These are phyloP conservation scores for Parotocinclus haroldoi DNA, from an alignment of 2,797 vertebrate species.

Conservation along the genomic window DNA sequence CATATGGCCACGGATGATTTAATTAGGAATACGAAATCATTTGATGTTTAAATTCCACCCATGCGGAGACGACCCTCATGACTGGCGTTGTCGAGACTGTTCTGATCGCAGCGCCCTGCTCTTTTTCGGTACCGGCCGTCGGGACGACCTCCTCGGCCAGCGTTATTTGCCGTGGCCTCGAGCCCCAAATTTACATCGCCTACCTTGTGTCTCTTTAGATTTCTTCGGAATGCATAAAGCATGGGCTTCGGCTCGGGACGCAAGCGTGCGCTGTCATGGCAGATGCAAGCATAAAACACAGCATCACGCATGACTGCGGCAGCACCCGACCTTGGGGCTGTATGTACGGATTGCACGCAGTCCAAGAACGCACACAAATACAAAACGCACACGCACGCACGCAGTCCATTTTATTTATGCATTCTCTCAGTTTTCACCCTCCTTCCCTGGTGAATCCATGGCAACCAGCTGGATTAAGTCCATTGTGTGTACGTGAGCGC, in stretches of 20 bases:
- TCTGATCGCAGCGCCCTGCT: constrained; percentile 41
- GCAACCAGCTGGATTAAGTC: constrained; percentile 68
- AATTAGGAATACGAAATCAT: too few relatives aligned
- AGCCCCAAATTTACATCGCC: constrained; percentile 38
- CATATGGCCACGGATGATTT: too few relatives aligned
- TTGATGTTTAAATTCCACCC: too few relatives aligned
- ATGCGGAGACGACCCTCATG: not conserved
- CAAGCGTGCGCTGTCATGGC: constrained; percentile 23
- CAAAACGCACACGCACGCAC: constrained; percentile 24
- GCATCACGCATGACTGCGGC: constrained; percentile 3
- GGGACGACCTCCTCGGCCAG: constrained; percentile 43
- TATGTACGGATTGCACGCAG: constrained; percentile 4
- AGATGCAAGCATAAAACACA: constrained; percentile 30
- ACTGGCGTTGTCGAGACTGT: constrained; percentile 35
- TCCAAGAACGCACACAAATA: constrained; percentile 8
- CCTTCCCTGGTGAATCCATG: constrained; percentile 60
- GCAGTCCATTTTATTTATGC: constrained; percentile 35
- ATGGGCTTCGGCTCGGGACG: constrained; percentile 37
- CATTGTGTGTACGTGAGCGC: constrained; percentile 51
- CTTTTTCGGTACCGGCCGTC: constrained; percentile 36
- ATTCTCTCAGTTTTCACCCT: constrained; percentile 40
- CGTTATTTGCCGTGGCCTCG: constrained; percentile 21
- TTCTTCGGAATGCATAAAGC: constrained; percentile 35
- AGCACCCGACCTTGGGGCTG: not conserved
- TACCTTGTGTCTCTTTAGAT: constrained; percentile 26